A percentile compares a stretch with the other conserved stretches of the same genome.
These are phyloP conservation scores for Emys orbicularis DNA, from an alignment of 2,797 vertebrate species.

Conservation along the genomic window DNA sequence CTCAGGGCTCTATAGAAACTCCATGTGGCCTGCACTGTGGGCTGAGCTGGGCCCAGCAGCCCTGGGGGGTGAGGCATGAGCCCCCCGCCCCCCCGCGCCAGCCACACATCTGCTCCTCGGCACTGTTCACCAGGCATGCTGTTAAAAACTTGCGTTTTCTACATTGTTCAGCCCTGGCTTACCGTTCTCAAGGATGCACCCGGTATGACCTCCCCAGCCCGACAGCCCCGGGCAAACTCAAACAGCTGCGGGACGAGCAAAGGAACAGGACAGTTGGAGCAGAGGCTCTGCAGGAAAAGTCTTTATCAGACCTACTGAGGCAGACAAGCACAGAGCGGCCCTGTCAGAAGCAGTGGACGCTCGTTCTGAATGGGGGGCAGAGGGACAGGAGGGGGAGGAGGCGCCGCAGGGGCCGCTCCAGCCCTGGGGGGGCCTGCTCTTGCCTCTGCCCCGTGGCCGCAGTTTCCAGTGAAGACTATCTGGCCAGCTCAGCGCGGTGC, in stretches of 20 bases:
- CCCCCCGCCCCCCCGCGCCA: fast-evolving
- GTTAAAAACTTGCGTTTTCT: not conserved
- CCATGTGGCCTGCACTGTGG: not conserved
- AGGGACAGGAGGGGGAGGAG: no score
- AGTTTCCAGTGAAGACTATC: not conserved
- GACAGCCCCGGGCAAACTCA: not conserved
- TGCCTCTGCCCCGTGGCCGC: not conserved
- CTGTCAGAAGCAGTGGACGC: not conserved
- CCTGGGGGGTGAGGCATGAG: not conserved
- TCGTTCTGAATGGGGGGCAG: no score
- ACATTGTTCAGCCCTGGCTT: not conserved
- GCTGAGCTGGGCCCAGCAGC: not conserved
- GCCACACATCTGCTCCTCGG: not conserved
- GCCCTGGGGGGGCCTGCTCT: no score
- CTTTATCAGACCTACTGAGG: not conserved
- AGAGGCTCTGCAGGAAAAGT: not conserved
- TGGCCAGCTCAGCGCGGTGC: not conserved
- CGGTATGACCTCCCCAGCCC: no score
- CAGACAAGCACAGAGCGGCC: not conserved
- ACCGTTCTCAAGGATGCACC: not conserved
- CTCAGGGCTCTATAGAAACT: not conserved
- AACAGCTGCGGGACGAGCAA: not conserved
- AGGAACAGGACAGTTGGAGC: not conserved
- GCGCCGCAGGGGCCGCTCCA: no score
- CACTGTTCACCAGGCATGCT: not conserved